Evolutionary conservation across 2,888 invertebrate genomes (phyloP).

Genomic region (Orchesella flavescens): DNA sequence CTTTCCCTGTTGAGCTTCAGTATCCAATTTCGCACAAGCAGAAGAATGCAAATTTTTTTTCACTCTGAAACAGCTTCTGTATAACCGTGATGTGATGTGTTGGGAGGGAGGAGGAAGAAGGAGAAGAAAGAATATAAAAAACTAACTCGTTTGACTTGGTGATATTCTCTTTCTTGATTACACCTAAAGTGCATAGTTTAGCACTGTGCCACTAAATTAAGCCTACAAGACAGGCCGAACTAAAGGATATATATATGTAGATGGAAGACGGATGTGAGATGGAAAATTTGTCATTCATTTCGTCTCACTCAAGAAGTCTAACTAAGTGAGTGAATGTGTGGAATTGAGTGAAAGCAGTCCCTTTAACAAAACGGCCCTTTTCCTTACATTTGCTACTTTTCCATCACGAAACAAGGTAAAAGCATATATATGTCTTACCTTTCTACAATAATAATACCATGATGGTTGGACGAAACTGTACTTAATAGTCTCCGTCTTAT

Average conservation of each 20-base stretch:
- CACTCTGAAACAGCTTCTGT: constrained; percentile 5
- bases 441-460: constrained; percentile 39
- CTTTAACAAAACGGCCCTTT: constrained; percentile 25
- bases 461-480: constrained; percentile 21
- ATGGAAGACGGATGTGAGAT: too few species aligned
- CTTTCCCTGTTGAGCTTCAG: too few species aligned
- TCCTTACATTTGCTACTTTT: neutral
- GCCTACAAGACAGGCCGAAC: too few species aligned
- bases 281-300: too few species aligned
- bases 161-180: constrained; percentile 3
- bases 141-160: too few species aligned
- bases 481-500: constrained; percentile 6
- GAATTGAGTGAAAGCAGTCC: neutral
- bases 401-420: neutral
- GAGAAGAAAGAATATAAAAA: constrained; percentile 19
- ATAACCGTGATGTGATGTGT: neutral
- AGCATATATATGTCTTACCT: neutral
- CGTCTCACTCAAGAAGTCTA: too few species aligned
- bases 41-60: constrained; percentile 6
- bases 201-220: too few species aligned
- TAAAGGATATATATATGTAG: too few species aligned
- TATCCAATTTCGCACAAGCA: neutral
- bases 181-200: constrained; percentile 3
- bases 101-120: neutral
- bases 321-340: too few species aligned